Evolutionary conservation across 2,888 invertebrate species (phyloP).

Genomic region (Lysandra coridon): DNA sequence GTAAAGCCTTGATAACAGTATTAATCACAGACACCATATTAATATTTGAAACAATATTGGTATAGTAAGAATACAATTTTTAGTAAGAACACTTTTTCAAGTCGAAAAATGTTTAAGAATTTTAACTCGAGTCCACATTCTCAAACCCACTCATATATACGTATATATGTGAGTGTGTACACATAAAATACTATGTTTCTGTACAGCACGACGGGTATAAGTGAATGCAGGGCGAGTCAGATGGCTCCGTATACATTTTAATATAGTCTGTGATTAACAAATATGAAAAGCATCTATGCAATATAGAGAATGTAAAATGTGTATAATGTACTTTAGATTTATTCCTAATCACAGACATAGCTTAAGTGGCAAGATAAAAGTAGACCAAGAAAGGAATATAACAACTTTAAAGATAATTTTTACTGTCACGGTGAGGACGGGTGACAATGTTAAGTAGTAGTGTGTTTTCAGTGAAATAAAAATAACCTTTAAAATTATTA

Average conservation of each 20-base stretch:
- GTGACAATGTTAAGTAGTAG: conserved; percentile 31
- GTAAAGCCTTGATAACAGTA: conserved; percentile 45
- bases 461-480: conserved; percentile 40
- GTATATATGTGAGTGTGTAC: conserved; percentile 28
- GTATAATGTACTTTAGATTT: conserved; percentile 37
- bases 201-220: conserved; percentile 26
- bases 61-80: not conserved
- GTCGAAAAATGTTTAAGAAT: not conserved
- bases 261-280: conserved; percentile 15
- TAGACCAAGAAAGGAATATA: conserved; percentile 38
- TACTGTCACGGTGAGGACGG: conserved; percentile 44
- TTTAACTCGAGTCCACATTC: not conserved
- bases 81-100: not conserved
- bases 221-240: not conserved
- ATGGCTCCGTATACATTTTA: not conserved
- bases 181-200: not conserved
- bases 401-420: conserved; percentile 52
- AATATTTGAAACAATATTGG: not conserved
- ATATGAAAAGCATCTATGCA: conserved; percentile 8
- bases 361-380: conserved; percentile 59
- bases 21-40: conserved; percentile 24
- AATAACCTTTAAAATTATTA: conserved; percentile 54
- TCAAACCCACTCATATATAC: conserved; percentile 30
- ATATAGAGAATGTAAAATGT: conserved; percentile 22
- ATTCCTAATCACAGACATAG: conserved; percentile 69